Base-by-base conservation (phyloP, 2,888 invertebrate genomes). In the Eristalis pertinax region DNA sequence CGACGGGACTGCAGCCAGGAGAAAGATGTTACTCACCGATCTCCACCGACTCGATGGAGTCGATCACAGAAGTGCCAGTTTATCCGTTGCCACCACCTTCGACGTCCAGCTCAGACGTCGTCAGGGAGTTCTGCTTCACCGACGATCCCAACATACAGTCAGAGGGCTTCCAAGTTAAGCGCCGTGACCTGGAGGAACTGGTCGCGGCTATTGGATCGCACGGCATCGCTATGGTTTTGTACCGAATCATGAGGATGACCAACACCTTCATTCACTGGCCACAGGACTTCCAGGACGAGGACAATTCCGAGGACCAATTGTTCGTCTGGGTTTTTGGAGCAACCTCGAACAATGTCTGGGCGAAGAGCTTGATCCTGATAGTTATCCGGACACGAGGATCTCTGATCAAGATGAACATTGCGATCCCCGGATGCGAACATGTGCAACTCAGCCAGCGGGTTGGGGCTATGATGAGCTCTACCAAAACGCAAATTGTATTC, bases 391-490 rank as follows among this genome's bases (percentile, higher is more conserved):
- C 97, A 38, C 96, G 97, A 94, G 98, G 98, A 94, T 98, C 97
- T 92, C 95, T 98, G 79, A 98, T 99, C 84, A 99, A 98, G 29
- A 96, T 99, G 96, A 99, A 99, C 94, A 96, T 99, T 94, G 99
- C 99, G 93, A 98, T 99, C 84, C 98, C 99, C 90, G 98, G 99
- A 93, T 98, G 98, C 15, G 98, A 99, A 99, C 93, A 99, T 99
- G 22, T 99, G 99, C 92, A 98, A 1, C 32, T 99, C 88, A 99
- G 99, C 91, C 99, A 99, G 89, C 96, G 96, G 91, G 95, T 95
- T 79, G 95, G 95, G 38, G 93, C 94, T 89, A 95, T 95, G 69
- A 99, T 99, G 99, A 97, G 97, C 90, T 97, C 98, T 90, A 99
- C 99, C 0, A 96, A 96, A n/a, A 99, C 99, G 91, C 99, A 99